Evolutionary conservation across 2,797 vertebrate species (phyloP).

Genomic region (Takifugu ocellatus): DNA sequence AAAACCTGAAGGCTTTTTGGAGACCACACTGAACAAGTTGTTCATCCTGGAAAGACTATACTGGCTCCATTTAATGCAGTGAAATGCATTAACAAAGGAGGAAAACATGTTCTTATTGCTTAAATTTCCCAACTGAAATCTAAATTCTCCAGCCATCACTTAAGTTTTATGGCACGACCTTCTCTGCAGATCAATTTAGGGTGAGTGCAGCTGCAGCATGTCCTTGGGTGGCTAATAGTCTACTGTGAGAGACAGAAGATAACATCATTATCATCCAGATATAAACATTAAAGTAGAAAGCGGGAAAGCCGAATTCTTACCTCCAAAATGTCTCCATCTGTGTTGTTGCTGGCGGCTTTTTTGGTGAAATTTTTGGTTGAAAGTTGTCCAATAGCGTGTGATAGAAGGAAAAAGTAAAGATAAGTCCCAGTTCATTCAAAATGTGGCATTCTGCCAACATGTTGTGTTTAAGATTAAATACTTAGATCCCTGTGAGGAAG

Average conservation of each 20-base stretch:
- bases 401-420: background rate
- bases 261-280: too few relatives aligned
- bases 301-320: background rate
- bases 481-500: background rate
- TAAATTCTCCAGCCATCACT: background rate
- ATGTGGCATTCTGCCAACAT: background rate
- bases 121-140: too few relatives aligned
- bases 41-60: constrained; percentile 2
- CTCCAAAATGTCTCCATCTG: background rate
- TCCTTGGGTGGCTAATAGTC: too few relatives aligned
- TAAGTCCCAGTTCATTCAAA: background rate
- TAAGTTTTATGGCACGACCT: background rate
- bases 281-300: too few relatives aligned
- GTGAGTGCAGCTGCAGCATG: constrained; percentile 4
- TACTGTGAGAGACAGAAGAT: too few relatives aligned
- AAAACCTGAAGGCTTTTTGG: constrained; percentile 13
- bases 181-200: background rate
- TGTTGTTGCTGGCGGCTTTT: constrained; percentile 3
- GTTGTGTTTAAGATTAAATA: background rate
- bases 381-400: too few relatives aligned
- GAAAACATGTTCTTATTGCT: background rate
- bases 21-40: background rate
- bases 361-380: too few relatives aligned
- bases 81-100: background rate
- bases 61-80: background rate